These are phyloP conservation scores for Indri indri DNA, from an alignment of 2,113 vertebrate genomes.

Conservation along the genomic window DNA sequence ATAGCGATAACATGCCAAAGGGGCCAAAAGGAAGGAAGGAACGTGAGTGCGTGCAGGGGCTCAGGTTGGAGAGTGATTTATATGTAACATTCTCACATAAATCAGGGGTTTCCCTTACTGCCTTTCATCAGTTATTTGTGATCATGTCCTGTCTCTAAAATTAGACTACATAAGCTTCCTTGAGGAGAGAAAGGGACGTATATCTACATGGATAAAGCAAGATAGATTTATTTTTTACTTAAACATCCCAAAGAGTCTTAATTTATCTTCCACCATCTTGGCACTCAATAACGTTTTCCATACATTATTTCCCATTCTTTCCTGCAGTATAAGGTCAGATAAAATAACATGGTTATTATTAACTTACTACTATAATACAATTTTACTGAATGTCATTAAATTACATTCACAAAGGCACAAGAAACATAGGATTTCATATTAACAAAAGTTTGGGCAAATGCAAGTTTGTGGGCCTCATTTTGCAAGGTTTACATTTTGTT, in stretches of 20 bases:
- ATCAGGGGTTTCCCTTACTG: neutral
- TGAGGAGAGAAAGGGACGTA: neutral
- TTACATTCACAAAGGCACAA: neutral
- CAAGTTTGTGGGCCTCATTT: neutral
- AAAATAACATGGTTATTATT: neutral
- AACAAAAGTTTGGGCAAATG: neutral
- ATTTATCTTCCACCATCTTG: neutral
- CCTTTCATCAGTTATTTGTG: neutral
- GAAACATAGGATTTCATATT: slow-evolving; percentile 1
- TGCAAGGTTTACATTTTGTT: neutral
- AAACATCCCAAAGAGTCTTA: slow-evolving; percentile 4
- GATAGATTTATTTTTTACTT: neutral
- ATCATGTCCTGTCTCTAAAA: neutral
- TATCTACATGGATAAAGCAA: neutral
- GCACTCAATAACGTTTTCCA: neutral
- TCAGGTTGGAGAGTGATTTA: neutral
- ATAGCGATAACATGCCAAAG: neutral
- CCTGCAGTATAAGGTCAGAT: neutral
- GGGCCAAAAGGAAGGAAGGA: neutral
- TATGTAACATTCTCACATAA: neutral
- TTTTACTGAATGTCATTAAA: neutral
- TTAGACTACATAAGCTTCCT: neutral
- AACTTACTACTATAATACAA: neutral
- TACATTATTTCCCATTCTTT: neutral
- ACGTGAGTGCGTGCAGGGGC: neutral